Evolutionary conservation across 2,797 vertebrate genomes (phyloP).

Genomic region (Otolemur crassicaudatus): DNA sequence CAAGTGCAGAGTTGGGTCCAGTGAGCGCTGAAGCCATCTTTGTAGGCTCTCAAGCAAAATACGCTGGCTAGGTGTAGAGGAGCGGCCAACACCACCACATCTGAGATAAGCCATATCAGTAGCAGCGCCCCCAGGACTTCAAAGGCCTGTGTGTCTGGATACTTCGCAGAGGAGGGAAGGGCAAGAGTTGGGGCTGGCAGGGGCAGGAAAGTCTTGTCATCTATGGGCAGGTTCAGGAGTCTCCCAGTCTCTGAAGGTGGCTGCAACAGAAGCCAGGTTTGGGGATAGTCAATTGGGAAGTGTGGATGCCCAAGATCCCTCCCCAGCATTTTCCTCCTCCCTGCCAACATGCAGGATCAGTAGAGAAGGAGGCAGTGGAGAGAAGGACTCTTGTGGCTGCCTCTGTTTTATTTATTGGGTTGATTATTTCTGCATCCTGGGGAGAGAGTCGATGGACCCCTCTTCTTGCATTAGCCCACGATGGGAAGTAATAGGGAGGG

Average conservation of each 20-base stretch:
- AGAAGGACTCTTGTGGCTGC: not conserved
- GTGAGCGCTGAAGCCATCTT: not conserved
- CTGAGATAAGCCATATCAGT: not conserved
- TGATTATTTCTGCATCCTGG: constrained; percentile 66
- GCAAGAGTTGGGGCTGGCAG: not conserved
- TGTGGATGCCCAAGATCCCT: not conserved
- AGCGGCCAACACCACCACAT: not conserved
- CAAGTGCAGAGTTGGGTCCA: not conserved
- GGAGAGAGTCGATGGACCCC: constrained; percentile 56
- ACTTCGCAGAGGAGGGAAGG: not conserved
- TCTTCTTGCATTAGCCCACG: constrained; percentile 42
- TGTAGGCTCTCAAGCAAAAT: fast-evolving
- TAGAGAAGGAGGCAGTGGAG: not conserved
- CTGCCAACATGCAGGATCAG: not conserved
- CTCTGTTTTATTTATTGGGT: constrained; percentile 67
- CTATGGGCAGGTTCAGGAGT: not conserved
- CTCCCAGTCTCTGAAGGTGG: not conserved
- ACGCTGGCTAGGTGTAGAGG: not conserved
- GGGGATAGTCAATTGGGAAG: not conserved
- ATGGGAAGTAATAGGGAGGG: constrained; percentile 61
- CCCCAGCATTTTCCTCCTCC: not conserved
- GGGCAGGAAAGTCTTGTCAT: not conserved
- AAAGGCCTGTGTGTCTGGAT: not conserved
- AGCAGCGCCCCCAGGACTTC: not conserved
- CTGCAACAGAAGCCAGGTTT: not conserved